phyloP scores from a whole-genome alignment of 2,797 vertebrate genomes.

The Enteromius trimaculatus region DNA sequence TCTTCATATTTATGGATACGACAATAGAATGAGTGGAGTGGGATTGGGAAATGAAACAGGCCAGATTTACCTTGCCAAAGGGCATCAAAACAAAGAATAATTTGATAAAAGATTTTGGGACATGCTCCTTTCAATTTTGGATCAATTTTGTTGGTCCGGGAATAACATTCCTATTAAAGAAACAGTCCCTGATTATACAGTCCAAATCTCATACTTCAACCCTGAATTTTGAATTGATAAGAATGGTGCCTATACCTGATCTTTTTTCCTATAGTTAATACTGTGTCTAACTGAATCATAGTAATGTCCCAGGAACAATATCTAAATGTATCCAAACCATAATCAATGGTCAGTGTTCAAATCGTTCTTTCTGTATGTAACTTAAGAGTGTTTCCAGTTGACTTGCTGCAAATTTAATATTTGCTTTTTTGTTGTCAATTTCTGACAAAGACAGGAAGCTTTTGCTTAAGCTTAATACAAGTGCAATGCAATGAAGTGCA shows the following conservation, averaged over 20 bases:
- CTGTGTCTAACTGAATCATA: too few relatives aligned
- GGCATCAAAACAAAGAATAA: background rate
- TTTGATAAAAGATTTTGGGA: background rate
- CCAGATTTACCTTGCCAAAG: background rate
- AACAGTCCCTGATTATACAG: too few relatives aligned
- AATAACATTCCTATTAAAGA: background rate
- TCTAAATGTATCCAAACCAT: background rate
- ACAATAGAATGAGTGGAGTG: background rate
- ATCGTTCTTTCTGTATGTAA: background rate
- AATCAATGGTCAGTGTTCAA: background rate
- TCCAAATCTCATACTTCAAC: background rate
- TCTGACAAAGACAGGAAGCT: background rate
- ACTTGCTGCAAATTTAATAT: background rate
- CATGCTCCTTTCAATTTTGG: background rate
- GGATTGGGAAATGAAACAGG: background rate
- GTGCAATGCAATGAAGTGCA: background rate
- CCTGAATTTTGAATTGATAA: background rate
- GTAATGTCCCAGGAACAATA: background rate
- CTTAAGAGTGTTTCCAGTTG: too few relatives aligned
- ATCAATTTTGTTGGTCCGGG: background rate
- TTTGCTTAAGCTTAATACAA: background rate
- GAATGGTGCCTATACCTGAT: background rate
- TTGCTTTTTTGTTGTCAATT: background rate
- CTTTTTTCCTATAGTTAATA: too few relatives aligned
- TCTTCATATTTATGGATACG: conserved; percentile 25